A percentile compares a stretch with the other conserved stretches of the same genome.
These are phyloP conservation scores for Pterostichus niger DNA, from an alignment of 2,888 invertebrate genomes.

Conservation along the genomic window DNA sequence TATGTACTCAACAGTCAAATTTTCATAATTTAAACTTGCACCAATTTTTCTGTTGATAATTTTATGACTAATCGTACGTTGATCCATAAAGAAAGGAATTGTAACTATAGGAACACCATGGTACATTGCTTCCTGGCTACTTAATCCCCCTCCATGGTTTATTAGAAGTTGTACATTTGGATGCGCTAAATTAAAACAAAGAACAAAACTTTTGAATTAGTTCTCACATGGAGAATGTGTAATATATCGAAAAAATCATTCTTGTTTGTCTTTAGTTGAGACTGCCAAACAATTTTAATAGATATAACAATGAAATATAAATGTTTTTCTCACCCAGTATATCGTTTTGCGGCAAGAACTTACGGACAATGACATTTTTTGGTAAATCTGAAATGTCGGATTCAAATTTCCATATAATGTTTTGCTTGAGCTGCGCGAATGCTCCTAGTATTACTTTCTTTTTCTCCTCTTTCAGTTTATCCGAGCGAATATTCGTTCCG, in stretches of 20 bases:
- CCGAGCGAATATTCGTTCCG: constrained; percentile 72
- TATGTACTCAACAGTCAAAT: constrained; percentile 69
- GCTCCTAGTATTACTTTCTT: constrained; percentile 71
- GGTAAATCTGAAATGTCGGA: constrained; percentile 72
- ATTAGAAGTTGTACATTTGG: constrained; percentile 70
- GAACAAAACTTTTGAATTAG: too few species aligned
- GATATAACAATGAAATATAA: too few species aligned
- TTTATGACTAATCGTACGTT: constrained; percentile 72
- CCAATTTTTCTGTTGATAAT: constrained; percentile 71
- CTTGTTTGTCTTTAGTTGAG: too few species aligned
- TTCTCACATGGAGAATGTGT: too few species aligned
- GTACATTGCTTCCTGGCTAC: constrained; percentile 71
- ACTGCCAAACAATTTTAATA: too few species aligned
- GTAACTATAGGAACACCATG: constrained; percentile 70
- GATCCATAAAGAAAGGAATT: constrained; percentile 73
- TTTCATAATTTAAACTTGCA: constrained; percentile 68
- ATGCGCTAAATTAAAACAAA: constrained; percentile 68
- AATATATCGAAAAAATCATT: too few species aligned
- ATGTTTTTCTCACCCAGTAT: constrained; percentile 72
- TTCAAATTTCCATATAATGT: constrained; percentile 74
- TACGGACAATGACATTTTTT: constrained; percentile 74
- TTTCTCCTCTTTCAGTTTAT: constrained; percentile 69
- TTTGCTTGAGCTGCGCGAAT: constrained; percentile 73
- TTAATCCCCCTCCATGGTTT: constrained; percentile 71
- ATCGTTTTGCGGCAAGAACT: constrained; percentile 76